A percentile compares a stretch with the other conserved stretches of the same genome.
Conservation (phyloP, 2,113 vertebrate genomes). For the Leptosomus discolor region DNA sequence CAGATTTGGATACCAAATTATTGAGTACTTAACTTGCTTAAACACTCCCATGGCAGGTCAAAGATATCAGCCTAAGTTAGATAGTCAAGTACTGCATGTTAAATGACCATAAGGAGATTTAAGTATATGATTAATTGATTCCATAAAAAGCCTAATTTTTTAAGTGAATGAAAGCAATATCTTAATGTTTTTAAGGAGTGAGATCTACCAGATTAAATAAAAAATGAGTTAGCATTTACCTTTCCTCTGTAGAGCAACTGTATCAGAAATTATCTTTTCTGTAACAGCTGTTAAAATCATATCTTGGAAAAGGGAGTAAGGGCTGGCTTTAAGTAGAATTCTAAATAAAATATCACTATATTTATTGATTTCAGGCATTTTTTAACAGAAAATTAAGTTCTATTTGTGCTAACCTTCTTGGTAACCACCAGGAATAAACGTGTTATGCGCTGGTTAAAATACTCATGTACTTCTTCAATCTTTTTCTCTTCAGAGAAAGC, state of each 20-base stretch:
- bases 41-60: background rate
- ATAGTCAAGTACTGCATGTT: background rate
- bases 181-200: background rate
- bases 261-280: background rate
- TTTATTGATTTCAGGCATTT: background rate
- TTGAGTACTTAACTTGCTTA: background rate
- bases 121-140: background rate
- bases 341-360: background rate
- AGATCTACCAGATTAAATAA: background rate
- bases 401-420: background rate
- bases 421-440: background rate
- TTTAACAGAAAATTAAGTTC: background rate
- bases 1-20: background rate
- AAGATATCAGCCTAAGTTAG: background rate
- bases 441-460: background rate
- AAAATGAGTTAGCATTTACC: background rate
- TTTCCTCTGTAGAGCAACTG: background rate
- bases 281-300: background rate
- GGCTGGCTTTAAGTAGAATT: background rate
- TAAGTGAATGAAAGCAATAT: background rate
- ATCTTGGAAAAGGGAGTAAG: background rate
- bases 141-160: background rate
- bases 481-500: background rate
- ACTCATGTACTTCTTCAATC: accelerated
- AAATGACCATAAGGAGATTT: background rate